Evolutionary conservation across 2,113 vertebrate genomes (phyloP), one percentile per base, ranked within the genome.

Genomic region (Cephalopholis sonnerati): DNA sequence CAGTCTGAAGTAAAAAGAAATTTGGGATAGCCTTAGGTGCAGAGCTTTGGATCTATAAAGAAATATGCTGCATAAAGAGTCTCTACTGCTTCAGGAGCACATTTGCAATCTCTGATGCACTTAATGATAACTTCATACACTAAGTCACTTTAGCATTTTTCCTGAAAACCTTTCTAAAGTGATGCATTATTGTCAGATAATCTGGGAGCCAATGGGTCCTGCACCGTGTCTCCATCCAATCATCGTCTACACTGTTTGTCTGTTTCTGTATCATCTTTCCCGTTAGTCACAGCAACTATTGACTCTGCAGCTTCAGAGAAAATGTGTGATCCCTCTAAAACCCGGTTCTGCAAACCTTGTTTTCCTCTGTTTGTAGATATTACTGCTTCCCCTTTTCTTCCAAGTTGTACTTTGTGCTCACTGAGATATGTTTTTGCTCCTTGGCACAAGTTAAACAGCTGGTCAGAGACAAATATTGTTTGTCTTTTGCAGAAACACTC

Each of bases 161-260:
- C 54, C 5, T 0, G 0, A 73, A 57, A 63, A 22, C 0, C 18
- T 29, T 41, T 50, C 36, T 48, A 44, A 75, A 15, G 1, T 41
- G 51, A 32, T 9, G 17, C 59, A 59, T 10, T 29, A 51, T 57
- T 17, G 3, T 71, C 61, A 32, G 10, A 66, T 53, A 3, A 53
- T 58, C 67, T 54, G 25, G 15, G 12, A 62, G 16, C 62, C 55
- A 36, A 24, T 36, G 2, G 11, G 53, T 53, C 18, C 4, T 53
- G 53, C 13, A 24, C 13, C 41, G 32, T 53, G 54, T 76, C 61
- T 72, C 77, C 63, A 74, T 70, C 57, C 46, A 62, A 18, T 64
- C 25, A 44, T 27, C 7, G 15, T 67, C 53, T 25, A 39, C 20
- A 1, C 44, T 77, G 55, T 54, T 25, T 70, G 36, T 36, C 22